A percentile compares a stretch with the other conserved stretches of the same genome.
Conservation (phyloP, 2,888 invertebrate genomes). For the Macropis europaea region DNA sequence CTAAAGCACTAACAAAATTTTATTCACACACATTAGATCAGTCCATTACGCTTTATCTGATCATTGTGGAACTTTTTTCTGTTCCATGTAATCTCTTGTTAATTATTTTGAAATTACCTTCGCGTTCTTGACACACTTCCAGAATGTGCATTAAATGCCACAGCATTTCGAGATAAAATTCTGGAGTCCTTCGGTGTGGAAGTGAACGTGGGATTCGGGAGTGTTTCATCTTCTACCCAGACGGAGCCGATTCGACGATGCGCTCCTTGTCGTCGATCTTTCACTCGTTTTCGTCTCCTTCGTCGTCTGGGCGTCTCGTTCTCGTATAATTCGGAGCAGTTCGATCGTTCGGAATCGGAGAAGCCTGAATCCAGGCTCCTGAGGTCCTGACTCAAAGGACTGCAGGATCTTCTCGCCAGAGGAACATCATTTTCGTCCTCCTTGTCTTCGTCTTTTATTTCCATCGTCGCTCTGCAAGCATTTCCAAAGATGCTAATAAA, state of each 20-base stretch:
- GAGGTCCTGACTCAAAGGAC: constrained; percentile 69
- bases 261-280: constrained; percentile 12
- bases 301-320: constrained; percentile 47
- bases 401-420: constrained; percentile 53
- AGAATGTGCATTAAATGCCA: not conserved
- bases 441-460: constrained; percentile 25
- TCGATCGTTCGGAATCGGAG: constrained; percentile 88
- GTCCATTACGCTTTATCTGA: constrained; percentile 18
- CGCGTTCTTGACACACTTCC: not conserved
- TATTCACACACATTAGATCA: not conserved
- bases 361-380: constrained; percentile 91
- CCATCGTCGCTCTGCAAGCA: constrained; percentile 19
- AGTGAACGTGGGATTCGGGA: constrained; percentile 68
- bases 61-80: not conserved
- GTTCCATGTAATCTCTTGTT: not conserved
- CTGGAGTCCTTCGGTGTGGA: constrained; percentile 71
- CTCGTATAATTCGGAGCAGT: constrained; percentile 64
- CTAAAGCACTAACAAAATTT: too few species aligned
- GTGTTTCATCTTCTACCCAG: constrained; percentile 47
- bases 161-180: constrained; percentile 13
- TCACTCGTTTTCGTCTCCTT: constrained; percentile 35
- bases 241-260: constrained; percentile 8
- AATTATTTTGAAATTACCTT: constrained; percentile 31
- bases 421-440: constrained; percentile 3
- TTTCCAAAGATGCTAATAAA: not conserved